Percentiles rank a stretch among this genome's conserved stretches.
phyloP scores from a whole-genome alignment of 2,797 vertebrate genomes.

The Prunella strophiata region DNA sequence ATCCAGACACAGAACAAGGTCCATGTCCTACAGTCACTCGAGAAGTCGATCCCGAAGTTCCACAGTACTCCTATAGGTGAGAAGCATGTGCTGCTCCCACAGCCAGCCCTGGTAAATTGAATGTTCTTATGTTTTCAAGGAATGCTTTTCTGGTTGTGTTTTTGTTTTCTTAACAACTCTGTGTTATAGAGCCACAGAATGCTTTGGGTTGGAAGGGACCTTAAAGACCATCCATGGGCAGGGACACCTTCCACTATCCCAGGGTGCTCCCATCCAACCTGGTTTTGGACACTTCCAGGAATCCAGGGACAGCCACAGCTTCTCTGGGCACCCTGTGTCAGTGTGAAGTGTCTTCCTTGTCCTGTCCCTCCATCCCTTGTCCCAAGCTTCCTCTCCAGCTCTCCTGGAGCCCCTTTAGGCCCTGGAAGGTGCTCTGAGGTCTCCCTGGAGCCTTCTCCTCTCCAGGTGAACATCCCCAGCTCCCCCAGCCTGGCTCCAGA shows the following conservation, averaged over 20 bases:
- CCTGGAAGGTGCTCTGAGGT: accelerated
- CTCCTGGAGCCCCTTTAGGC: background rate
- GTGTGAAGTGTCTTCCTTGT: background rate
- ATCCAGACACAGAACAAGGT: conserved; percentile 85
- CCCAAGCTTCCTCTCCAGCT: background rate
- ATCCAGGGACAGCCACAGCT: background rate
- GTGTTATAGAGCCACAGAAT: background rate
- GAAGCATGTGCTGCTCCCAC: background rate
- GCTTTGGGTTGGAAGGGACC: background rate
- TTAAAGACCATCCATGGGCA: background rate
- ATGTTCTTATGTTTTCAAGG: background rate
- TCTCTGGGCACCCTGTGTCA: background rate
- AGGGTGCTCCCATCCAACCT: accelerated
- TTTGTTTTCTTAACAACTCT: background rate
- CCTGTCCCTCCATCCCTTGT: background rate
- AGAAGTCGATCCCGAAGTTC: conserved; percentile 88
- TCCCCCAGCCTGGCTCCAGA: background rate
- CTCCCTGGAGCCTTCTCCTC: background rate
- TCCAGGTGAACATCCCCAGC: background rate
- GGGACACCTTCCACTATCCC: background rate
- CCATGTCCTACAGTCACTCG: conserved; percentile 87
- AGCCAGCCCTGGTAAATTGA: accelerated
- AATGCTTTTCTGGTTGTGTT: accelerated
- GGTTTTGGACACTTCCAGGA: background rate
- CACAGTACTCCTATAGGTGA: conserved; percentile 90